Evolutionary conservation across 2,113 vertebrate species (phyloP).

Genomic region (Tragulus kanchil): DNA sequence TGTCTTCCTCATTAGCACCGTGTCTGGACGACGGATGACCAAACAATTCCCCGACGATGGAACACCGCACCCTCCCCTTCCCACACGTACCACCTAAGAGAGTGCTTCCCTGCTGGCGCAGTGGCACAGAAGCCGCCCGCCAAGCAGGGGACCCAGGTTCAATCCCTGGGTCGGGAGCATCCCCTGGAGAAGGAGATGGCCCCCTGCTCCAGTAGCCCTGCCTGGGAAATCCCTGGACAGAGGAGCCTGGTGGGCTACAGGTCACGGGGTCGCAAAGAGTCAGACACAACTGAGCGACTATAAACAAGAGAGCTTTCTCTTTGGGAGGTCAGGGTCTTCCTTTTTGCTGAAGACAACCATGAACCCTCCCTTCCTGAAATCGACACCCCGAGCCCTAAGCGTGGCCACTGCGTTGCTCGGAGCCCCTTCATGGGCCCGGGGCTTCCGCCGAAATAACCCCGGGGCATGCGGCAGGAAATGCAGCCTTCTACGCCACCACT

Average conservation of each 20-base stretch:
- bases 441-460: neutral
- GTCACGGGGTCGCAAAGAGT: neutral
- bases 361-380: neutral
- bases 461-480: neutral
- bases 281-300: neutral
- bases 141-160: neutral
- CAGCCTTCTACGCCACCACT: constrained; percentile 72
- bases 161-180: neutral
- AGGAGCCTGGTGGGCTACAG: neutral
- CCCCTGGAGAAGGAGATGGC: neutral
- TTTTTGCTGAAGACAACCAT: neutral
- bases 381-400: accelerated
- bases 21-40: accelerated
- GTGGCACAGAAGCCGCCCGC: neutral
- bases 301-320: neutral
- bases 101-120: neutral
- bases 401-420: accelerated
- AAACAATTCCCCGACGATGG: neutral
- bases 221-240: neutral
- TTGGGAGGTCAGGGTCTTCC: neutral
- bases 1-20: no score
- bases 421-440: accelerated
- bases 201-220: neutral
- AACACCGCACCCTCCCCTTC: neutral
- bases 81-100: neutral